Base-by-base conservation (phyloP, 92 coral and sea anemone genomes). In the Scolanthus callimorphus region DNA sequence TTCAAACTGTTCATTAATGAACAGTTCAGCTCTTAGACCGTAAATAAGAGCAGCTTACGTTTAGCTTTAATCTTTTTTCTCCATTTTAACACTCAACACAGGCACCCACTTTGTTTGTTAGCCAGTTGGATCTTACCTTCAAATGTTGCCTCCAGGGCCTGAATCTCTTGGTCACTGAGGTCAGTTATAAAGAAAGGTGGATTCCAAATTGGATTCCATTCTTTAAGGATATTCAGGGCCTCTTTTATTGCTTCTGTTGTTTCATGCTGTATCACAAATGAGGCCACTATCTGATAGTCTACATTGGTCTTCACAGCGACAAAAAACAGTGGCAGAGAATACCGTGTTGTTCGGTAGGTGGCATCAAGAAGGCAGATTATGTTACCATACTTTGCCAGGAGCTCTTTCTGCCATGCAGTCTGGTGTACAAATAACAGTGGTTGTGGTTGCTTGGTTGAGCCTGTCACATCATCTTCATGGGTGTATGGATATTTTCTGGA, bases 301-400 rank as follows among this genome's bases (percentile, higher is more conserved):
- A 80, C 82, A 53, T 80, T 80, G 11, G 80, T 79, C 27, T 80
- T 80, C 1, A 80, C 81, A 10, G 56, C 82, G 2, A 80, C 24
- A 41, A 80, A 74, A 49, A 74, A 74, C 46, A 80, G 47, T 2
- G 87, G 87, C 1, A 80, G 19, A 2, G 82, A 63, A 57, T 73
- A 80, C 15, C 59, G 37, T 15, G 82, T 73, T 9, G 82, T 80
- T 34, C 54, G 73, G 67, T 80, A 80, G 3, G 72, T 66, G 6
- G 87, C 76, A 37, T 73, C 80, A 25, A 79, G 47, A 28, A 71
- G 67, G 31, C 77, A 70, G 24, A 77, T 37, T 17, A 68, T 59
- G 20, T 73, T 56, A 21, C 77, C 78, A 55, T 70, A 79, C 20
- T 27, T 30, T 10, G 4, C 10, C 19, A 79, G 44, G 22, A 79